Conservation (phyloP, 2,113 vertebrate genomes). For the pig (Sus scrofa) region DNA sequence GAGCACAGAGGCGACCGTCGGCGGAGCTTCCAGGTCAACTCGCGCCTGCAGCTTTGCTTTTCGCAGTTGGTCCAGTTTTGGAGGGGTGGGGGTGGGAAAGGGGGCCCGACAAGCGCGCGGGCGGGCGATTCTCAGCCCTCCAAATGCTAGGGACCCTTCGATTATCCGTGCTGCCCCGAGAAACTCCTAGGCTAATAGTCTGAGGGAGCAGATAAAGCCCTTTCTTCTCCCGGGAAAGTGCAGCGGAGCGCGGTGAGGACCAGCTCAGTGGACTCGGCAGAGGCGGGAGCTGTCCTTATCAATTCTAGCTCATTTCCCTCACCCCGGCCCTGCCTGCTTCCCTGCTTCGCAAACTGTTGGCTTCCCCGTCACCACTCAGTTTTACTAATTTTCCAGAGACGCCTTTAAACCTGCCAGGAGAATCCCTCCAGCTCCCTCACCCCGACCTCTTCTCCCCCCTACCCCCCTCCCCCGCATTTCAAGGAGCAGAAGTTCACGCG, state of each 20-base stretch:
- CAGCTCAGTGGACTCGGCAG: constrained; percentile 76
- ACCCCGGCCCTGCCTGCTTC: constrained; percentile 74
- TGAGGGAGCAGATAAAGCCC: constrained; percentile 73
- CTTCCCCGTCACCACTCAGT: constrained; percentile 62
- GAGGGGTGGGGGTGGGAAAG: neutral
- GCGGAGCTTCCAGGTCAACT: constrained; percentile 68
- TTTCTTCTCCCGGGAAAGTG: constrained; percentile 79
- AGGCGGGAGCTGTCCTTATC: constrained; percentile 82
- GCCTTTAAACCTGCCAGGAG: constrained; percentile 59
- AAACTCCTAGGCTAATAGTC: constrained; percentile 72
- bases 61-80: constrained; percentile 64
- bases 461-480: neutral
- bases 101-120: neutral
- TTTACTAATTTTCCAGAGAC: constrained; percentile 69
- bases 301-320: constrained; percentile 79
- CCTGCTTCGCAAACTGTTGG: constrained; percentile 77
- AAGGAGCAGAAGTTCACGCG: constrained; percentile 61
- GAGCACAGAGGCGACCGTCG: constrained; percentile 63
- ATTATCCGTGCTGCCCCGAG: constrained; percentile 66
- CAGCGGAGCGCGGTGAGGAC: constrained; percentile 79
- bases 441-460: neutral
- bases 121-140: constrained; percentile 37
- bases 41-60: constrained; percentile 46
- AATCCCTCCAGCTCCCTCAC: neutral
- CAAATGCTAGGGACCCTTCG: constrained; percentile 39